Conservation (phyloP, 2,113 vertebrate genomes). For the Poeciliopsis turrubarensis region DNA sequence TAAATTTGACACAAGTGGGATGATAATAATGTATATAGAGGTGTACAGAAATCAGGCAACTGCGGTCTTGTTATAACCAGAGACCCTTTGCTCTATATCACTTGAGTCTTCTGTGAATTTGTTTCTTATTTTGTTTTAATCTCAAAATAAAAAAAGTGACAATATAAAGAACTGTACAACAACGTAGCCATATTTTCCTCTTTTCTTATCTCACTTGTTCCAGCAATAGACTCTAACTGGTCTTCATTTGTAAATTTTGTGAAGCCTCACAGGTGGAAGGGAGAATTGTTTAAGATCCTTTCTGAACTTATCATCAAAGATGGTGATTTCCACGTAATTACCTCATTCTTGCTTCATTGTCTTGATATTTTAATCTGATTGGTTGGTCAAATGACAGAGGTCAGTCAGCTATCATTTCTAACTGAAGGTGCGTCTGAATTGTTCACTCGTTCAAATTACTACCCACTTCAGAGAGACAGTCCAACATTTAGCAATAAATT, state of each 20-base stretch:
- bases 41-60: constrained; percentile 75
- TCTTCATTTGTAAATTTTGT: constrained; percentile 75
- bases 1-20: constrained; percentile 51
- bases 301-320: constrained; percentile 61
- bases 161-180: constrained; percentile 62
- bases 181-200: constrained; percentile 40
- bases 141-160: constrained; percentile 58
- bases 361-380: constrained; percentile 49
- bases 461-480: background rate
- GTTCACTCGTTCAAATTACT: background rate
- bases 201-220: constrained; percentile 61
- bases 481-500: background rate
- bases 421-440: constrained; percentile 3
- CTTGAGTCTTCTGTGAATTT: constrained; percentile 72
- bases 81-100: constrained; percentile 70
- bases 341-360: constrained; percentile 64
- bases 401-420: constrained; percentile 36
- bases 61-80: constrained; percentile 70
- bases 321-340: constrained; percentile 57
- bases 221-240: constrained; percentile 71
- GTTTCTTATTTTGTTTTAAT: constrained; percentile 71
- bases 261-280: constrained; percentile 59
- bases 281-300: constrained; percentile 55
- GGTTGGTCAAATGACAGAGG: constrained; percentile 44
- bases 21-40: constrained; percentile 68